Base-by-base conservation (phyloP, 1,140 invertebrate species). In the Bombus impatiens region DNA sequence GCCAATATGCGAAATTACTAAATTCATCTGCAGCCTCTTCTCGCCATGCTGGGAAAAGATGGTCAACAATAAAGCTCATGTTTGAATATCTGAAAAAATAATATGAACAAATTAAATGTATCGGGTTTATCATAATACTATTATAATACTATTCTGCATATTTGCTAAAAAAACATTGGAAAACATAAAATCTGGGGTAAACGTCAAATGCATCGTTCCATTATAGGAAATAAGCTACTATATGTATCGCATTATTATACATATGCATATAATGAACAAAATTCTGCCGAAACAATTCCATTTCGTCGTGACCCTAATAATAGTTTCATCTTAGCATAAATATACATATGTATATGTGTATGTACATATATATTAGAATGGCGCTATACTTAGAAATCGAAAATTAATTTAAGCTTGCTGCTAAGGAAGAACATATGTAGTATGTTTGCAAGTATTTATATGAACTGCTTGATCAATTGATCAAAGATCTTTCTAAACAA, bases 51-150 rank as follows among this genome's bases (percentile, higher is more conserved):
- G 99, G 99, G 94, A 99, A 99, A 93, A 99, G 96, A 95, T 99
- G 98, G 95, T 99, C 98, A 68, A 98, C 98, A 84, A 99, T 97
- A 95, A 98, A 97, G 87, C 98, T 98, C 97, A 99, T 98, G 94
- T 98, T 98, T 72, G 97, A 97, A 95, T 99, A 99, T 92, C 98
- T 99, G 96, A 15, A 96, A 96, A 62, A 72, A 88, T 75, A 37
- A 85, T 40, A 74, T 28, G 25, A 83, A 40, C 57, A 42, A 57
- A 78, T 22, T 18, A 72, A 12, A 25, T 32, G 13, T 3, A 2
- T 15, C 2, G 18, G 18, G 0, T 40, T 59, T 35, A 1, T 40
- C 28, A 13, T 18, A 35, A 22, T 32, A 3, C 3, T 18, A 44
- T 15, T 22, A 53, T 53, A 53, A 53, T 53, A 53, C 47, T 53